A percentile compares a stretch with the other conserved stretches of the same genome.
Conservation (phyloP, 1,140 invertebrate species). For the Lasioglossum baleicum region DNA sequence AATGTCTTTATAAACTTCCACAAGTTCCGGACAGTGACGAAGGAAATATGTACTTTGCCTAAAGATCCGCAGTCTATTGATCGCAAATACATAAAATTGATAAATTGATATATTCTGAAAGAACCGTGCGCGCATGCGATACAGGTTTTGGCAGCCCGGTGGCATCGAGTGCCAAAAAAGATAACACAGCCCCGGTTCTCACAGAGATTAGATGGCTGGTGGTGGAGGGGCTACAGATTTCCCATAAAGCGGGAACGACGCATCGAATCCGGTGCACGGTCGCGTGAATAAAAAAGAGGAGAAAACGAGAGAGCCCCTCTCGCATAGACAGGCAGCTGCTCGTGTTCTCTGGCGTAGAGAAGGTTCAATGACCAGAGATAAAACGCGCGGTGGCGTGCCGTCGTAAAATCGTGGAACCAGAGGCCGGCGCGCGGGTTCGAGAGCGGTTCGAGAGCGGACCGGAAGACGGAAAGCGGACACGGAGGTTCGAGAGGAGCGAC, state of each 20-base stretch:
- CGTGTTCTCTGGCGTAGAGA: constrained; percentile 21
- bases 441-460: constrained; percentile 5
- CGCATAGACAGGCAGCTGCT: constrained; percentile 10
- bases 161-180: no score
- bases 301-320: neutral
- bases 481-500: neutral
- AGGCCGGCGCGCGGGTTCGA: neutral
- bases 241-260: neutral
- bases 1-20: no score
- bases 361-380: constrained; percentile 43
- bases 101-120: no score
- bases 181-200: no score
- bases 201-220: no score
- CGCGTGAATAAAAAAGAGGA: neutral
- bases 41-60: no score
- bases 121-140: no score
- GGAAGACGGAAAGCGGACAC: constrained; percentile 24
- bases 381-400: constrained; percentile 16
- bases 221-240: neutral
- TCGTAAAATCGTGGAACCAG: constrained; percentile 39
- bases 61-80: no score
- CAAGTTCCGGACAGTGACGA: no score
- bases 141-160: no score
- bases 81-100: no score
- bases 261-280: neutral